Conservation (phyloP, 2,113 vertebrate genomes). For the Nanorana parkeri region DNA sequence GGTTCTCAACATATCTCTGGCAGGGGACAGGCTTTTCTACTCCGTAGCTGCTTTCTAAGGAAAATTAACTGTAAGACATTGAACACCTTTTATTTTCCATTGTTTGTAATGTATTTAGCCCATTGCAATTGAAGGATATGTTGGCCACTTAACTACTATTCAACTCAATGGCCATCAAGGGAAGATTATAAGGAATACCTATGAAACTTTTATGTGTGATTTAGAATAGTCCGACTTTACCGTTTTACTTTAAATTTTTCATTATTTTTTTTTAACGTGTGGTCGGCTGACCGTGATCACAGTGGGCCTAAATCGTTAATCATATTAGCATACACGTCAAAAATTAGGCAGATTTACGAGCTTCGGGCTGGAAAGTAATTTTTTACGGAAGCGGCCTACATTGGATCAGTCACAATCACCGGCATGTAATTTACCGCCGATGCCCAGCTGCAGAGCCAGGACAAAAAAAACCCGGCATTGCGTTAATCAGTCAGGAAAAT, state of each 20-base stretch:
- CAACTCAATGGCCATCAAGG: too few species aligned
- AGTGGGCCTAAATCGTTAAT: conserved; percentile 30
- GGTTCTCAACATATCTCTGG: too few species aligned
- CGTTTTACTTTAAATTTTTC: too few species aligned
- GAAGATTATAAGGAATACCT: neutral
- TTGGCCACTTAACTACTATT: too few species aligned
- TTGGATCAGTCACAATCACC: conserved; percentile 31
- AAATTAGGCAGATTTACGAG: conserved; percentile 31
- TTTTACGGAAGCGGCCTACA: conserved; percentile 12
- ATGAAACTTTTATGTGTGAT: neutral
- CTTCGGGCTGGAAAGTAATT: conserved; percentile 28
- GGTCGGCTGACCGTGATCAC: neutral
- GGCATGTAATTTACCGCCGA: conserved; percentile 11
- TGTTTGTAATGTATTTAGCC: too few species aligned
- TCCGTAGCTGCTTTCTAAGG: too few species aligned
- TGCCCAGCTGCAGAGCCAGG: conserved; percentile 13
- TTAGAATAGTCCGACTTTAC: neutral
- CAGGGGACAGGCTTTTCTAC: too few species aligned
- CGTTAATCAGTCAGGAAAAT: conserved; percentile 19
- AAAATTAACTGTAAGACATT: too few species aligned
- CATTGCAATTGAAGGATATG: too few species aligned
- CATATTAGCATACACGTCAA: conserved; percentile 27
- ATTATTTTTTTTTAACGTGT: neutral
- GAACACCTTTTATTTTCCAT: too few species aligned
- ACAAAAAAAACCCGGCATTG: conserved; percentile 17